Evolutionary conservation across 2,113 vertebrate genomes (phyloP), one percentile per base, ranked within the genome.

Genomic region (Tachysurus fulvidraco): DNA sequence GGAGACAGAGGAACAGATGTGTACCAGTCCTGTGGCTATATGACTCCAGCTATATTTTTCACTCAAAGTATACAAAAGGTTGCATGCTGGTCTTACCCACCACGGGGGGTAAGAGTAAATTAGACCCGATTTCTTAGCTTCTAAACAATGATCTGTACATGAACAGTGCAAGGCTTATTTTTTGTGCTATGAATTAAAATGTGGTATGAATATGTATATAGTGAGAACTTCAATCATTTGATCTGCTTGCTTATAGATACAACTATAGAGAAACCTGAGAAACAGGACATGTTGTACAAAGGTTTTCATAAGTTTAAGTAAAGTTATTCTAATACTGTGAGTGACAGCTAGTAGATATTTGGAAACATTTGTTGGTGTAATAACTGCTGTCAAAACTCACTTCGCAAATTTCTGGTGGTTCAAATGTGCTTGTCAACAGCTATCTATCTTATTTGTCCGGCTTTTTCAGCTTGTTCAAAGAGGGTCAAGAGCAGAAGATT

Each of bases 1-100:
- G 59, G 59, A 6, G 59, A 60, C 44, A 62, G 28, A 30, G 55
- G 3, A 81, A 81, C 17, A 57, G 83, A 88, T 88, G n/a, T 55
- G 50, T 17, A 30, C 76, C 50, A 79, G 64, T 13, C 12, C 44
- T 87, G 23, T 28, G 46, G 73, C 30, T 86, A 82, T 23, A 83
- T 36, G 16, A n/a, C 13, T 30, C 30, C 50, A 78, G 4, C 13
- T 55, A 78, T 54, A 28, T 78, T 78, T 76, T 84, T 54, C 14
- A 79, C 16, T 14, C 54, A 36, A 36, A 54, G n/a, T 55, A 17
- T 55, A 30, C 28, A 80, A 30, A 59, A 28, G 28, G 54, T 30
- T 36, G 54, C 13, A 59, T 21, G 25, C 28, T 55, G 54, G 16
- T 80, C 25, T 78, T 77, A 52, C 46, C 5, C 41, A 50, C 44